Evolutionary conservation across 2,113 vertebrate genomes (phyloP).

Genomic region (Loxodonta africana): DNA sequence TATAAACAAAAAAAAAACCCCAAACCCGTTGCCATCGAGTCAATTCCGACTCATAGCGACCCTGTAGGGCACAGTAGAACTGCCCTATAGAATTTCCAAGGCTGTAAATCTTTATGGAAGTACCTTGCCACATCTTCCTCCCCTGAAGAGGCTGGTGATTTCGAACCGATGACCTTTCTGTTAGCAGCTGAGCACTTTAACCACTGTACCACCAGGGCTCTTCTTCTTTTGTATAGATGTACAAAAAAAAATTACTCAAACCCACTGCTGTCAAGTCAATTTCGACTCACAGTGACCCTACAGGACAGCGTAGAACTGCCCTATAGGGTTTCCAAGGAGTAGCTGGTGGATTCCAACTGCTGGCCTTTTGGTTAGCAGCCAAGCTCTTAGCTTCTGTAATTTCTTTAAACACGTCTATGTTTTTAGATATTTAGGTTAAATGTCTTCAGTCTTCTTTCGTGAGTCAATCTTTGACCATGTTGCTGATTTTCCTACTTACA

Average conservation of each 20-base stretch:
- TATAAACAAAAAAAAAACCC: neutral
- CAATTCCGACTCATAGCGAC: neutral
- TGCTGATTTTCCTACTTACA: neutral
- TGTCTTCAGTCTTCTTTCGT: neutral
- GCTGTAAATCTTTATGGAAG: neutral
- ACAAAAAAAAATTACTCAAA: too few species aligned
- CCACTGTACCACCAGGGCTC: too few species aligned
- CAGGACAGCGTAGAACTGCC: too few species aligned
- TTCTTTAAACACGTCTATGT: neutral
- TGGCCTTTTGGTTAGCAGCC: too few species aligned
- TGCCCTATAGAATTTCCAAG: neutral
- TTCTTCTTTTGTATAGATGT: too few species aligned
- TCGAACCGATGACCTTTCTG: neutral
- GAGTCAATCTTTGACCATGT: neutral
- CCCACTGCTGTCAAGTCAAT: too few species aligned
- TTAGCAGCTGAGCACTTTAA: too few species aligned
- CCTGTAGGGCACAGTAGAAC: neutral
- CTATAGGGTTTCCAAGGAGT: too few species aligned
- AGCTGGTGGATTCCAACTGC: too few species aligned
- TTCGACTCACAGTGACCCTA: too few species aligned
- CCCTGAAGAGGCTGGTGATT: neutral
- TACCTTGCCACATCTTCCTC: neutral
- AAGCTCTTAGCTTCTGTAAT: too few species aligned
- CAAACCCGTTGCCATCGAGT: neutral
- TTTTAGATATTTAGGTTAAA: slow-evolving; percentile 29